phyloP scores from a whole-genome alignment of 2,113 vertebrate species.

The Polyodon spathula region DNA sequence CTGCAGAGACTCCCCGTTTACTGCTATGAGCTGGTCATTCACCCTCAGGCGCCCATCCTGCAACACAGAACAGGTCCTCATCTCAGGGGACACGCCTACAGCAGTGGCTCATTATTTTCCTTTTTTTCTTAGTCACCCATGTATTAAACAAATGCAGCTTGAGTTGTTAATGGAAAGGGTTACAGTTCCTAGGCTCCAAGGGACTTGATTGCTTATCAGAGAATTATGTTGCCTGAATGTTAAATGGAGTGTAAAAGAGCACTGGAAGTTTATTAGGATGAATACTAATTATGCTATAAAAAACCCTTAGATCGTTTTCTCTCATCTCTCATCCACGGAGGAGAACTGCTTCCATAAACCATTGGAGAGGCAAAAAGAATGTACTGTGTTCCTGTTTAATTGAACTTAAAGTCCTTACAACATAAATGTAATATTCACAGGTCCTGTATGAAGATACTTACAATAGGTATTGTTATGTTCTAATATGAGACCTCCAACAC shows the following conservation, averaged over 20 bases:
- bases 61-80: neutral
- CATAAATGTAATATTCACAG: too few species aligned
- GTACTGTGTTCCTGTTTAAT: too few species aligned
- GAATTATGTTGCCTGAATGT: slow-evolving; percentile 28
- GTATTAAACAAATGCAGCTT: neutral
- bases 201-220: slow-evolving; percentile 12
- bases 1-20: slow-evolving; percentile 86
- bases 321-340: neutral
- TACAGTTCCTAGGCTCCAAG: neutral
- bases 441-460: too few species aligned
- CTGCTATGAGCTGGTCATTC: slow-evolving; percentile 88
- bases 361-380: too few species aligned
- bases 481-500: too few species aligned
- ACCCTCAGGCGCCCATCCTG: slow-evolving; percentile 81
- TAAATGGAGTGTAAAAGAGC: slow-evolving; percentile 20
- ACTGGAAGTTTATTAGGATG: slow-evolving; percentile 21
- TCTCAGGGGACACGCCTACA: neutral
- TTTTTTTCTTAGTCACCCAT: neutral
- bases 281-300: slow-evolving; percentile 27
- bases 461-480: too few species aligned
- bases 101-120: neutral
- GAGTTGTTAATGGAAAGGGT: neutral
- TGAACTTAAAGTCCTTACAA: too few species aligned
- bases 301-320: slow-evolving; percentile 10
- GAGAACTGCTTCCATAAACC: too few species aligned